Conservation (phyloP, 1,140 invertebrate species). For the Bombus vancouverensis region DNA sequence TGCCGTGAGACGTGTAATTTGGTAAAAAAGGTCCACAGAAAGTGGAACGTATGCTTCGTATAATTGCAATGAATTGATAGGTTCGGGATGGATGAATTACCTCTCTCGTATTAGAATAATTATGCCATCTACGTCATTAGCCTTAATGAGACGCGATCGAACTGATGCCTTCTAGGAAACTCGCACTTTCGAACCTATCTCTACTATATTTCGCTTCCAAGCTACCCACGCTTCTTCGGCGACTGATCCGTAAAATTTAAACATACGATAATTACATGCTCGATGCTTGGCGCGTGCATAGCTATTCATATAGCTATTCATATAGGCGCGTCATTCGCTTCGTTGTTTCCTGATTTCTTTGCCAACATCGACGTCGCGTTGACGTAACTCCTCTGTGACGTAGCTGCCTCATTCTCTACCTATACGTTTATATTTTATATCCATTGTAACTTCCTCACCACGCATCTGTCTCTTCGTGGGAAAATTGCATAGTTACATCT, state of each 20-base stretch:
- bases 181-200: constrained; percentile 61
- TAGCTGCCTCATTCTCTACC: neutral
- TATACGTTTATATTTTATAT: neutral
- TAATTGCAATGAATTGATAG: constrained; percentile 79
- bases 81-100: constrained; percentile 59
- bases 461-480: neutral
- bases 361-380: neutral
- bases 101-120: constrained; percentile 69
- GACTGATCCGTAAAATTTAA: constrained; percentile 57
- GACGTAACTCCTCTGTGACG: constrained; percentile 30
- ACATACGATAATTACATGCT: constrained; percentile 53
- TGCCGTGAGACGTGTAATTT: constrained; percentile 51
- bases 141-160: constrained; percentile 71
- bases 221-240: constrained; percentile 48
- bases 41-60: constrained; percentile 41
- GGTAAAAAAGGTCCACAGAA: constrained; percentile 26
- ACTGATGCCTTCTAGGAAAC: constrained; percentile 42
- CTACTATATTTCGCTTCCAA: constrained; percentile 23
- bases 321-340: constrained; percentile 21
- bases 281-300: constrained; percentile 21
- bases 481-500: neutral
- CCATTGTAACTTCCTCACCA: neutral
- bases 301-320: constrained; percentile 9
- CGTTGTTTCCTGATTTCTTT: constrained; percentile 33
- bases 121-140: constrained; percentile 71